Base-by-base conservation (phyloP, 2,113 vertebrate species). In the Passer montanus region DNA sequence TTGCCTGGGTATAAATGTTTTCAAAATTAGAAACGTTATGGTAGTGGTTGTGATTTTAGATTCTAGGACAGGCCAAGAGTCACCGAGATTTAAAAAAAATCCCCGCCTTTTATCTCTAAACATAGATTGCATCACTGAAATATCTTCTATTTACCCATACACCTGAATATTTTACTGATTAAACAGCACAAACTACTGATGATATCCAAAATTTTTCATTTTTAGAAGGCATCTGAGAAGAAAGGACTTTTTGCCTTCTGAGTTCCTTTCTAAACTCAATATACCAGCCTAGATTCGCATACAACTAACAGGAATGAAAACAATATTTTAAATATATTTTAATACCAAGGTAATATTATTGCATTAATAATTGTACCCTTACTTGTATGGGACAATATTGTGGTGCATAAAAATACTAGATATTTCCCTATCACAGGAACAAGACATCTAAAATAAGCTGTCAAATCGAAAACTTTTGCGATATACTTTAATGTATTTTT, bases 21-120 rank as follows among this genome's bases (percentile, higher is more conserved):
- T 80, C 59, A 94, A 73, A 95, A 90, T 93, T 91, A 87, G 76
- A 95, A 94, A 93, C 7, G 7, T 77, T 80, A 74, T 43, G 91
- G 39, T 47, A 63, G 63, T 58, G 27, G 19, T 62, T 76, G 43
- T 80, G 63, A 55, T 93, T 89, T 83, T 82, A 79, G 87, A 85
- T 83, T 62, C 67, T 50, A 83, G 41, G 30, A 66, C 13, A 91
- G 74, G 27, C 13, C n/a, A 82, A 37, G 13, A 88, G 58, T 58
- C 62, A 72, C 31, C 50, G 24, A 68, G 50, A 80, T 73, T 67
- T 77, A 18, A 62, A 28, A 37, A 74, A 86, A 72, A 85, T 3
- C 0, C 3, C 20, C 39, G 27, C 5, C 30, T 88, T 80, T 92
- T 74, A 70, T 35, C 13, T 33, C 55, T 55, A 35, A 79, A 79